A percentile compares a stretch with the other conserved stretches of the same genome.
These are phyloP conservation scores for Diplazon laetatorius DNA, from an alignment of 2,888 invertebrate species.

Conservation along the genomic window DNA sequence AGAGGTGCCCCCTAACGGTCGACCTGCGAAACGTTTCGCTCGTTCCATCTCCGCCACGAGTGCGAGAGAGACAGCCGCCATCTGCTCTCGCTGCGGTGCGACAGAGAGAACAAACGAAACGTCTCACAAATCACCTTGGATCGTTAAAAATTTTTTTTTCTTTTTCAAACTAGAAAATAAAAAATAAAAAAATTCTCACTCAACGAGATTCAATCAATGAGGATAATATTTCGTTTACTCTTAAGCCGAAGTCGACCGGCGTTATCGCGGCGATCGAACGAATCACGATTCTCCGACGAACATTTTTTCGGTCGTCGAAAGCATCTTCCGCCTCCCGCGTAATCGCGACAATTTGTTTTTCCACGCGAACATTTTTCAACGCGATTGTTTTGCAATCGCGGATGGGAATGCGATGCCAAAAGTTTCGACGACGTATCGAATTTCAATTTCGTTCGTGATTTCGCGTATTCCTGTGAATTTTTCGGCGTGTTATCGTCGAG, in stretches of 20 bases:
- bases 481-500: conserved; percentile 9
- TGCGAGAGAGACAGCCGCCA: no score
- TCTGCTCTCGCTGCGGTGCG: no score
- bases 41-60: no score
- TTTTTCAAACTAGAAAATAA: not conserved
- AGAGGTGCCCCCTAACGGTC: no score
- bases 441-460: conserved; percentile 20
- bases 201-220: no score
- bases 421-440: conserved; percentile 13
- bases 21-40: no score
- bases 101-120: no score
- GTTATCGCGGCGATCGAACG: conserved; percentile 67
- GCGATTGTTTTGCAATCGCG: conserved; percentile 13
- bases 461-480: conserved; percentile 2
- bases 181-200: conserved; percentile 34
- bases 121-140: no score
- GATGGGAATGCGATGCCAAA: conserved; percentile 18
- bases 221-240: conserved; percentile 61
- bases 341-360: conserved; percentile 13
- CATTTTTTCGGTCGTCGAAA: conserved; percentile 40
- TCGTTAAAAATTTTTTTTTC: no score
- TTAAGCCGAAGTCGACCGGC: conserved; percentile 57
- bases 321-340: conserved; percentile 38
- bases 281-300: conserved; percentile 53
- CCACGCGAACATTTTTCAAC: conserved; percentile 12